Conservation (phyloP, 2,888 invertebrate species). For the Pammene aurita region DNA sequence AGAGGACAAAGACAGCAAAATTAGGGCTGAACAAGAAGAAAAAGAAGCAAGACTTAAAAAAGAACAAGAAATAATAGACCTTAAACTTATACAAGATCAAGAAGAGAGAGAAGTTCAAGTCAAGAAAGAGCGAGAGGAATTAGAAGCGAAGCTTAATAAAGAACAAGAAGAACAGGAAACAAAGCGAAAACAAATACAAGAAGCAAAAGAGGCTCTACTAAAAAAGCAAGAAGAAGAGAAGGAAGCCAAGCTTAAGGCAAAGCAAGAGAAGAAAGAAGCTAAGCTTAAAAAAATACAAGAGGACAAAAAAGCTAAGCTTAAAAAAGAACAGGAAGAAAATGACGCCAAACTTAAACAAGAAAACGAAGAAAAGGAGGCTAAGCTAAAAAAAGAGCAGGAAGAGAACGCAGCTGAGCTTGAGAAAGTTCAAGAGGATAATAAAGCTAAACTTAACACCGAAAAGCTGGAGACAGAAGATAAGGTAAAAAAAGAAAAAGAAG, state of each 20-base stretch:
- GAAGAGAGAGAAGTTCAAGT: constrained; percentile 27
- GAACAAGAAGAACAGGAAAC: constrained; percentile 39
- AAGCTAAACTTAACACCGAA: constrained; percentile 17
- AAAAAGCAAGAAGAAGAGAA: constrained; percentile 44
- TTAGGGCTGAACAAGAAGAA: constrained; percentile 14
- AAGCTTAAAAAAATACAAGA: constrained; percentile 43
- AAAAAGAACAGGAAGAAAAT: constrained; percentile 42
- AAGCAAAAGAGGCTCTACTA: constrained; percentile 25
- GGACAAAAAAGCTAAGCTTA: constrained; percentile 23
- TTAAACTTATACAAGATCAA: not conserved
- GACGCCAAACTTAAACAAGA: constrained; percentile 33
- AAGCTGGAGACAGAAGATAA: constrained; percentile 20
- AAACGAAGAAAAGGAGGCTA: constrained; percentile 21
- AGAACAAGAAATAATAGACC: no score
- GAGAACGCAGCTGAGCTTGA: constrained; percentile 34
- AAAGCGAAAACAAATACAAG: constrained; percentile 31
- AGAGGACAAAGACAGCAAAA: not conserved
- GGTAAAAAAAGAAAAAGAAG: constrained; percentile 27
- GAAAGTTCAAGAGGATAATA: constrained; percentile 17
- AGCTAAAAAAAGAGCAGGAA: constrained; percentile 29
- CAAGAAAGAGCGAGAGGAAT: constrained; percentile 37
- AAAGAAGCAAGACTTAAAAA: no score
- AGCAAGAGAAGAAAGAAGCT: constrained; percentile 23
- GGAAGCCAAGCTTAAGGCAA: constrained; percentile 4
- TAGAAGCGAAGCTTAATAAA: constrained; percentile 41